Base-by-base conservation (phyloP, 2,113 vertebrate genomes). In the Pelobates fuscus region DNA sequence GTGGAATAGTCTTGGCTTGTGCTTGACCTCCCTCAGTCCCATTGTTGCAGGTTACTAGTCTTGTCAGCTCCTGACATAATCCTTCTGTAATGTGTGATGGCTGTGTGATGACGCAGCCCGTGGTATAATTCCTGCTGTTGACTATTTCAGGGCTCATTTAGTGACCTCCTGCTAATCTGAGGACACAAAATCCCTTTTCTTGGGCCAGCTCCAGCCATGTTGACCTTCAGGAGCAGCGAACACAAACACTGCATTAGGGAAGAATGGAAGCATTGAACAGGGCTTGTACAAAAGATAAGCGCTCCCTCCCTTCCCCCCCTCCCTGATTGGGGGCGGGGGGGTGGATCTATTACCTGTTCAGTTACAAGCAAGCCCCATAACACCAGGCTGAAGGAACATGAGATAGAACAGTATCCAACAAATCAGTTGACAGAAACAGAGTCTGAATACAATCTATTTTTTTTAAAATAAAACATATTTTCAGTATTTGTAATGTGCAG, bases 221-320 rank as follows among this genome's bases (percentile, higher is more conserved):
- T 77, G 73, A 77, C 73, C 73, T 77, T 77, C 72, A 75, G 25
- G 11, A 24, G 52, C 32, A 6, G 68, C 41, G 30, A 81, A 71
- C 70, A 64, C 11, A 77, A 78, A 27, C 41, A 71, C 57, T 37
- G 49, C 78, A 74, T 77, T 74, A 71, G 29, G 54, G 57, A 75
- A 76, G 78, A 79, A 72, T 61, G 67, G 67, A 67, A 64, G 4
- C 8, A 21, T 71, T 82, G 6, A 74, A 30, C 17, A 11, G 52
- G 44, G 61, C 49, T 8, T 73, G 60, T 8, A 57, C 27, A 69
- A 76, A 76, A 49, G 72, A 25, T 23, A 29, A 49, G 14, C 3
- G 21, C 46, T 14, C 32, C 67, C 17, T 49, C 44, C 44, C 44
- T 49, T 49, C 15, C 15, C 64, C 30, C 49, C 27, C 11, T 54